Evolutionary conservation across 2,888 invertebrate species (phyloP), one percentile per base, ranked within the genome.

Genomic region (Sisyra nigra): DNA sequence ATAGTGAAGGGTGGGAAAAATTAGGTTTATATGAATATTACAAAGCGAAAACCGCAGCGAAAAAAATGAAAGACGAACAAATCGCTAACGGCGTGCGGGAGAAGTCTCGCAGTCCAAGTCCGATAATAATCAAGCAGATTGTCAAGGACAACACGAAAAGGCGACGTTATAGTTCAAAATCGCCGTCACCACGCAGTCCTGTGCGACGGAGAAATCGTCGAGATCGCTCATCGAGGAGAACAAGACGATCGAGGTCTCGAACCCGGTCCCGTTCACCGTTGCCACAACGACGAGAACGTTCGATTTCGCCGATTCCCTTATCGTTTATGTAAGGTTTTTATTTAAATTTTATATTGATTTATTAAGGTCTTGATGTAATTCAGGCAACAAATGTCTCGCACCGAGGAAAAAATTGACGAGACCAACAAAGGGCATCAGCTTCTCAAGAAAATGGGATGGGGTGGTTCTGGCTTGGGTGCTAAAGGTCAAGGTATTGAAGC

Each of bases 1-100:
- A 96, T 66, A 83, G 83, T 62, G 96, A 97, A 63, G 97, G 97
- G 24, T 98, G 97, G 97, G 98, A 98, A 62, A 92, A 92, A 63
- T 70, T 96, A 56, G 96, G 93, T 48, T 70, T 98, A 44, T 94
- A 93, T 62, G 97, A 98, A 65, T 98, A 93, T 66, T 96, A 91
- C 66, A 91, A 92, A 66, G 89, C 92, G 5, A 98, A 97, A 65
- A 87, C 91, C 61, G 75, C 80, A 46, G 91, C 93, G 2, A 78
- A 81, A 51, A 88, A 87, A 57, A 77, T 82, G 56, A 91, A 89
- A 58, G 86, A 89, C 55, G 86, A 88, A 48, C 82, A 84, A 42
- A 76, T 89, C 44, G 68, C 69, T 14, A 71, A 73, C 41, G 88
- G 88, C 11, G 56, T 72, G 39, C 67, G 88, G 45, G 70, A 74